Evolutionary conservation across 1,140 invertebrate genomes (phyloP).

Genomic region (Andrena cerasifolii): DNA sequence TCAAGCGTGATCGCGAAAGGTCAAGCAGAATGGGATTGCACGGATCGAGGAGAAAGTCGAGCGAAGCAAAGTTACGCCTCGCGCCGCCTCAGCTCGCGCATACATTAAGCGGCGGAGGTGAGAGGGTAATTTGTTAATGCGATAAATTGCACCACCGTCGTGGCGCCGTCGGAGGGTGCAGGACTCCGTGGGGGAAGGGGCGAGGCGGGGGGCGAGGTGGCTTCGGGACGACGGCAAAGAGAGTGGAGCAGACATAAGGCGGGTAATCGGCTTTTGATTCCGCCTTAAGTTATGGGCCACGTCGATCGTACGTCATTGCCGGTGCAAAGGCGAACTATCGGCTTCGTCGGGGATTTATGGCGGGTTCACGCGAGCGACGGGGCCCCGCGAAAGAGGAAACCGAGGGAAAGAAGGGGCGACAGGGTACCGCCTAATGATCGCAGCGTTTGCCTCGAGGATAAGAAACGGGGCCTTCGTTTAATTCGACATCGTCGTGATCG

Average conservation of each 20-base stretch:
- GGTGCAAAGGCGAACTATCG: conserved; percentile 47
- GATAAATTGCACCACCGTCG: conserved; percentile 42
- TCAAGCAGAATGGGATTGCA: not conserved
- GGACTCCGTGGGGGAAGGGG: not conserved
- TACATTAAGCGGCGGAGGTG: conserved; percentile 38
- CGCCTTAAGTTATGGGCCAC: conserved; percentile 46
- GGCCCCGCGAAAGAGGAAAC: conserved; percentile 19
- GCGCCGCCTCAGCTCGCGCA: conserved; percentile 7
- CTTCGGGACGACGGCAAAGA: too few relatives aligned
- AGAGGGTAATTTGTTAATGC: conserved; percentile 58
- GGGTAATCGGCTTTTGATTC: conserved; percentile 57
- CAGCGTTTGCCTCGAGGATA: conserved; percentile 3
- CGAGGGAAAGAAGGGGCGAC: not conserved
- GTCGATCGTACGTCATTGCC: conserved; percentile 57
- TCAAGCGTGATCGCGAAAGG: conserved; percentile 13
- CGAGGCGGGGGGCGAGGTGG: conserved; percentile 12
- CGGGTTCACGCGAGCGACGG: conserved; percentile 15
- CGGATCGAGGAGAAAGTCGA: conserved; percentile 22
- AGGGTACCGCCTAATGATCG: conserved; percentile 32
- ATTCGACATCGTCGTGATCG: conserved; percentile 1
- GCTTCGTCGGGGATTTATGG: conserved; percentile 37
- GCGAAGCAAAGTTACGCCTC: not conserved
- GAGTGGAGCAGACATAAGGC: conserved; percentile 15
- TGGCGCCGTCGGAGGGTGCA: conserved; percentile 1
- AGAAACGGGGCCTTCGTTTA: not conserved